phyloP scores from a whole-genome alignment of 2,113 vertebrate genomes.

The Leucopsar rothschildi region DNA sequence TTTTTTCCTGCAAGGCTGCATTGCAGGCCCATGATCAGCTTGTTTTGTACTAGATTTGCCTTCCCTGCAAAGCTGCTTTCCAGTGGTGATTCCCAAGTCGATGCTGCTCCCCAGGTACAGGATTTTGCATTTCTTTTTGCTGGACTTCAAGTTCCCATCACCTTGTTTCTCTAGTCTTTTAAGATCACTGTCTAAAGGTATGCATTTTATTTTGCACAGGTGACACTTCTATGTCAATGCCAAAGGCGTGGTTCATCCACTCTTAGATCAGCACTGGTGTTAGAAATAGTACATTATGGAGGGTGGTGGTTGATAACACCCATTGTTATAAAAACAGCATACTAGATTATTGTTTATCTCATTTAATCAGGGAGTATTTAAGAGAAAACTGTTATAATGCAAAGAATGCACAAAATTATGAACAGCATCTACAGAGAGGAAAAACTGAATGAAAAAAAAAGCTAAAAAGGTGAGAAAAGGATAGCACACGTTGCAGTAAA shows the following conservation, averaged over 20 bases:
- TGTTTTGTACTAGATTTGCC: not conserved
- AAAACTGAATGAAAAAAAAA: not conserved
- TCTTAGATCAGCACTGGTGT: not conserved
- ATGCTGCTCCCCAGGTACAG: not conserved
- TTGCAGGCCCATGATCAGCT: not conserved
- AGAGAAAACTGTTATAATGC: not conserved
- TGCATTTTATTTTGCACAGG: not conserved
- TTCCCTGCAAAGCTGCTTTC: not conserved
- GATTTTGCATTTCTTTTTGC: not conserved
- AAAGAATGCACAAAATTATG: not conserved
- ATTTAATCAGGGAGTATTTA: not conserved
- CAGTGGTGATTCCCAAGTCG: not conserved
- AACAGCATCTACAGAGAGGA: not conserved
- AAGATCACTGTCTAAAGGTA: not conserved
- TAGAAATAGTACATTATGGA: not conserved
- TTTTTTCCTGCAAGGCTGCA: not conserved
- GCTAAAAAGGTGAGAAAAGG: not conserved
- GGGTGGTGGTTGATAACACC: not conserved
- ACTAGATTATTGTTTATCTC: not conserved
- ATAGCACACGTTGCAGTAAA: not conserved
- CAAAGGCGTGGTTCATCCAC: not conserved
- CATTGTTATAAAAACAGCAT: not conserved
- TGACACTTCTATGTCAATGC: not conserved
- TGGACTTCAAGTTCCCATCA: not conserved
- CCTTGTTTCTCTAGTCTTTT: not conserved